Evolutionary conservation across 2,113 vertebrate genomes (phyloP), one percentile per base, ranked within the genome.

Genomic region (Anarhynchus alexandrinus): DNA sequence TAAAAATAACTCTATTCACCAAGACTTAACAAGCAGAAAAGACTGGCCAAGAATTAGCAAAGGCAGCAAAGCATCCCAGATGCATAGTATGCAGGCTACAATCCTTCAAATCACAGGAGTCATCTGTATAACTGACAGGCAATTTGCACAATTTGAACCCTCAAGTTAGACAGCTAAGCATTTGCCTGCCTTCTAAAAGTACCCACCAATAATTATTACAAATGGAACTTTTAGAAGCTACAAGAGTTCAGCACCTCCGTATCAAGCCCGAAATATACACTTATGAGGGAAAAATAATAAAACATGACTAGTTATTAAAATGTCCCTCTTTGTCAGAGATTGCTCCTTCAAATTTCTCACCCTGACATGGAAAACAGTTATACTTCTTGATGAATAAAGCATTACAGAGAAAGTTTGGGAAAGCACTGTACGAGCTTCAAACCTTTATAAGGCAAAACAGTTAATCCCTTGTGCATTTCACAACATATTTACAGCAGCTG

Each of bases 391-490:
- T 64, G 51, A 89, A 79, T 19, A 69, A 55, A 92, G 38, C 76
- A 29, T 57, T 92, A 86, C 47, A 88, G 43, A 65, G 36, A 54
- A 73, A 36, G 40, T 86, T 66, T 90, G 19, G 5, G 54, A 91
- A 86, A 92, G 43, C 55, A 23, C 54, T 59, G 61, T 49, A 62
- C 11, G 7, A 45, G 71, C 81, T 59, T 69, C 86, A 90, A 93
- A 80, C n/a, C 87, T 93, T 42, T 40, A 9, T 34, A 88, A 86
- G 42, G 81, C 73, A 90, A 97, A 90, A n/a, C 54, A 90, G 38
- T 88, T 83, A 86, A 93, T 92, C 80, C 73, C 86, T 82, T n/a
- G 69, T 83, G 78, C 64, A 80, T 90, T 91, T 94, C 78, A 95
- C 42, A 76, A 36, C 52, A 12, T 76, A 82, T 81, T 67, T 80